These are phyloP conservation scores for Dromococcyx pavoninus DNA, from an alignment of 2,797 vertebrate genomes.

Conservation along the genomic window DNA sequence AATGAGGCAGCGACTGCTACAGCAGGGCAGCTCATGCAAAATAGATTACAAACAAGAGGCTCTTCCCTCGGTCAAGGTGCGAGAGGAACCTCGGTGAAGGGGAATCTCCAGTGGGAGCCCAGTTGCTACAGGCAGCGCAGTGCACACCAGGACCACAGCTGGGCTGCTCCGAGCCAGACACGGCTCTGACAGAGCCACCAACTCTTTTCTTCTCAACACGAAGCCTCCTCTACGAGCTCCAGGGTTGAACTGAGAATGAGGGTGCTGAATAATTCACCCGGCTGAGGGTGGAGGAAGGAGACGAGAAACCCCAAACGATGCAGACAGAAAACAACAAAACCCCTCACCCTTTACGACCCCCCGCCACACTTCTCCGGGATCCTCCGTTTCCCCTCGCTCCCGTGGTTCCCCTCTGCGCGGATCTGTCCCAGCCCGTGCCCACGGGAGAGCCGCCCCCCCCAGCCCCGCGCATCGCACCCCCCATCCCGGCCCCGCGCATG, in stretches of 20 bases:
- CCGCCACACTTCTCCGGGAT: conserved; percentile 37
- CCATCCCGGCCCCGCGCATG: too few relatives aligned
- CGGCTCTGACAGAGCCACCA: not conserved
- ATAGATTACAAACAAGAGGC: conserved; percentile 6
- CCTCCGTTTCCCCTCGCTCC: not conserved
- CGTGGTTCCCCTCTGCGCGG: not conserved
- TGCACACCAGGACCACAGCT: conserved; percentile 21
- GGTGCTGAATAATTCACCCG: conserved; percentile 52
- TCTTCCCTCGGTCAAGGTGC: conserved; percentile 26
- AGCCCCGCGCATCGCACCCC: too few relatives aligned
- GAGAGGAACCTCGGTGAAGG: conserved; percentile 61
- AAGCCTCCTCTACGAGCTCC: not conserved
- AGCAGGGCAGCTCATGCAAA: conserved; percentile 46
- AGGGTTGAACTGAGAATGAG: not conserved
- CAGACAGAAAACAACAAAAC: not conserved
- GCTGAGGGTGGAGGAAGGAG: not conserved
- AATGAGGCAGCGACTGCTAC: conserved; percentile 22
- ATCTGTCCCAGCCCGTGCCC: not conserved
- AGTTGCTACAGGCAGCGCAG: not conserved
- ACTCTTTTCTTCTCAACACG: not conserved
- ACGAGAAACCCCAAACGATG: conserved; percentile 16
- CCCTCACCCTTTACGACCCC: conserved; percentile 51
- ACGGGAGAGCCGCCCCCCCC: too few relatives aligned
- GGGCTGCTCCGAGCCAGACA: conserved; percentile 3
- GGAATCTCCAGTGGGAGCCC: conserved; percentile 41